Evolutionary conservation across 2,888 invertebrate species (phyloP), one percentile per base, ranked within the genome.

Genomic region (Autographa gamma): DNA sequence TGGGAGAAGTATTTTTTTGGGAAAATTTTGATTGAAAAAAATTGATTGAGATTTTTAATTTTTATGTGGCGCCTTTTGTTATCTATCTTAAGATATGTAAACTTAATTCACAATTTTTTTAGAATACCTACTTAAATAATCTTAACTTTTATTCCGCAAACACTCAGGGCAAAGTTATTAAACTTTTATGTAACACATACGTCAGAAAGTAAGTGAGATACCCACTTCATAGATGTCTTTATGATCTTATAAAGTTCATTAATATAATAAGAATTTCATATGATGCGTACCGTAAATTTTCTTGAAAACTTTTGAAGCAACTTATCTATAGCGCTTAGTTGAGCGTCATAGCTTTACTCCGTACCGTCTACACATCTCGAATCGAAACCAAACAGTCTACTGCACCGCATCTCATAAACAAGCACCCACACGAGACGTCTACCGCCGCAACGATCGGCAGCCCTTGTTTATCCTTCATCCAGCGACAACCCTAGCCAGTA

Each of bases 401-500:
- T 0, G 8, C 16, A 19, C 34, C 0, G 8, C 16, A n/a, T 19
- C 59, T 2, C 52, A n/a, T 52, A 63, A 64, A 64, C 74, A 60
- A 56, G 54, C 19, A 5, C 19, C 19, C 54, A 56, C n/a, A 48
- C 19, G 54, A 19, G 19, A 19, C 54, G 19, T 25, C 25, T 13
- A 1, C 54, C 1, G 19, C 54, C 54, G 11, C 54, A 56, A 56
- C 54, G 25, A 19, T 56, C 54, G 19, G 19, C 38, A 25, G 19
- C 54, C 25, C 54, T 9, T 56, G 54, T 56, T 56, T 56, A 18
- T 25, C 6, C 54, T 18, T 52, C 61, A 62, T 8, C 38, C n/a
- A 62, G 31, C 62, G 60, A 60, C 18, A 75, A 38, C 69, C 74
- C 52, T 68, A 76, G 76, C 80, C 74, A 72, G 54, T 82, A 89